phyloP scores from a whole-genome alignment of 2,797 vertebrate genomes.

The Echeneis naucrates region DNA sequence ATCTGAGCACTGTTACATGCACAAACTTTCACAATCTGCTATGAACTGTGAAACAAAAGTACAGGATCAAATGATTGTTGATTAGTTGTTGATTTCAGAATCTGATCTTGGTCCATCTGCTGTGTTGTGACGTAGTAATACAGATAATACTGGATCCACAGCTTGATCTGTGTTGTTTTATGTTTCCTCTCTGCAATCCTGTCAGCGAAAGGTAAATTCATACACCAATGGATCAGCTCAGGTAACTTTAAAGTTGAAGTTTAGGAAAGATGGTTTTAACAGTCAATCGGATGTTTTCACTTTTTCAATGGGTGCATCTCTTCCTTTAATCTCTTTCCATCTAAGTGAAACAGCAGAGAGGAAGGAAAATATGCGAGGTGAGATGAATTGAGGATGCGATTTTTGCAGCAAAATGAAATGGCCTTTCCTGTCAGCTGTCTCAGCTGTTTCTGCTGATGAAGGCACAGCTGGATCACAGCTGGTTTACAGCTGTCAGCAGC shows the following conservation, averaged over 20 bases:
- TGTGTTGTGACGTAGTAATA: conserved; percentile 2
- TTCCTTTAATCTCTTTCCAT: neutral
- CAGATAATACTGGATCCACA: neutral
- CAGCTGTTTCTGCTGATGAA: neutral
- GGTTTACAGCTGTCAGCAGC: neutral
- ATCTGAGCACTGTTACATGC: neutral
- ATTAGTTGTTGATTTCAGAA: neutral
- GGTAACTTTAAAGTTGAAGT: too few species aligned
- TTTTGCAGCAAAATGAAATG: neutral
- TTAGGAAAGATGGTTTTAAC: too few species aligned
- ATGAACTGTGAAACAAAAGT: neutral
- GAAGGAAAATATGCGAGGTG: neutral
- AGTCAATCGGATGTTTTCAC: neutral
- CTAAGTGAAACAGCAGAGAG: neutral
- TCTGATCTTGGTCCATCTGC: neutral
- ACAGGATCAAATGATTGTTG: neutral
- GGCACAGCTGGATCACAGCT: conserved; percentile 4
- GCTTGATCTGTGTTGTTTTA: neutral
- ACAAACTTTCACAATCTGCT: neutral
- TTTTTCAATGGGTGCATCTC: neutral
- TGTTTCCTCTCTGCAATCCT: neutral
- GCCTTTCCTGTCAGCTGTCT: neutral
- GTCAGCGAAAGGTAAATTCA: neutral
- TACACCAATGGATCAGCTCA: too few species aligned
- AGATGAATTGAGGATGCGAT: neutral